Conservation (phyloP, 2,888 invertebrate species). For the Elegia similella region DNA sequence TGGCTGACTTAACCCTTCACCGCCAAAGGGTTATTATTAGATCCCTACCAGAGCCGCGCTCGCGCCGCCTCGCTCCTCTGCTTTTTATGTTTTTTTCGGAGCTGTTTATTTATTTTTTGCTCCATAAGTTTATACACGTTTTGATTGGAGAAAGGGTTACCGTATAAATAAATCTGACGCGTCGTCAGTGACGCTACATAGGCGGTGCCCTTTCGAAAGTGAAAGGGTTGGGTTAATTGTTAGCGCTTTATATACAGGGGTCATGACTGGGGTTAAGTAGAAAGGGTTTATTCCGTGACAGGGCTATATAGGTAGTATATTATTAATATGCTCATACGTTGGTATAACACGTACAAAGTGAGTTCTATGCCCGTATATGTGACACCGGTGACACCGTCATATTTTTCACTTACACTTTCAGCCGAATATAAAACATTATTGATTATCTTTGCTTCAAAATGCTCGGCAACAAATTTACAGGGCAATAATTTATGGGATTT, state of each 20-base stretch:
- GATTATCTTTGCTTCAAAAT: no score
- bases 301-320: not conserved
- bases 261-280: constrained; percentile 29
- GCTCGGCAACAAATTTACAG: not conserved
- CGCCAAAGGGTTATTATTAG: constrained; percentile 78
- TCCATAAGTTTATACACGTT: constrained; percentile 44
- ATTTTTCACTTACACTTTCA: no score
- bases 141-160: constrained; percentile 75
- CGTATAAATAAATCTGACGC: constrained; percentile 63
- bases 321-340: not conserved
- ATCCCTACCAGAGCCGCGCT: constrained; percentile 52
- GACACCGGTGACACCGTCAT: no score
- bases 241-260: constrained; percentile 34
- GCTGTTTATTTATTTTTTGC: constrained; percentile 61
- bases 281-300: constrained; percentile 15
- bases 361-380: not conserved
- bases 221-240: constrained; percentile 66
- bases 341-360: not conserved
- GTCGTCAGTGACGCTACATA: constrained; percentile 44
- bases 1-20: constrained; percentile 70
- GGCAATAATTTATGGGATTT: not conserved
- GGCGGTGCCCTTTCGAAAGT: constrained; percentile 50
- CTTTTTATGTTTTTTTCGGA: constrained; percentile 71
- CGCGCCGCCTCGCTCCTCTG: constrained; percentile 60
- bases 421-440: no score